phyloP scores from a whole-genome alignment of 2,888 invertebrate genomes.

The Platypus cylindrus region DNA sequence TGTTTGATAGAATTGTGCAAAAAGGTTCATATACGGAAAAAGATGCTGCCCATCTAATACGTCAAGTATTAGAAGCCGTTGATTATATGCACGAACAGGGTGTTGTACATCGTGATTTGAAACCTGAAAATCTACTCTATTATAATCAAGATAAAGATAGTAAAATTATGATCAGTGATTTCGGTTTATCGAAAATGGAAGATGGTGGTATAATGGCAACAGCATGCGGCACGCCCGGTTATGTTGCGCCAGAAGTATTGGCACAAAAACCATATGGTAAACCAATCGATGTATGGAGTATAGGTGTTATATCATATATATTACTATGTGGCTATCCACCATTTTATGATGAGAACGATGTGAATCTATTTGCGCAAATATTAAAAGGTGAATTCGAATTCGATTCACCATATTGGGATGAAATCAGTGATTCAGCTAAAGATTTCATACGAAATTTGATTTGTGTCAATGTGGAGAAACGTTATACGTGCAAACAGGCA shows the following conservation, averaged over 20 bases:
- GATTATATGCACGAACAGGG: constrained; percentile 99
- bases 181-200: constrained; percentile 98
- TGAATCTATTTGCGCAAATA: constrained; percentile 97
- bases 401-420: constrained; percentile 99
- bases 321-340: constrained; percentile 97
- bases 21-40: constrained; percentile 97
- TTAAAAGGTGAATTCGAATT: constrained; percentile 98
- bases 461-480: constrained; percentile 93
- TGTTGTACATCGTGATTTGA: constrained; percentile 94
- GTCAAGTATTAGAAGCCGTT: constrained; percentile 95
- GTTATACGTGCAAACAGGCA: constrained; percentile 44
- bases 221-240: constrained; percentile 97
- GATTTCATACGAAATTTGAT: constrained; percentile 96
- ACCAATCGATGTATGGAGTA: constrained; percentile 99
- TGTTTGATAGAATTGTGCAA: constrained; percentile 97
- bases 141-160: constrained; percentile 96
- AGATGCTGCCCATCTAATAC: constrained; percentile 92
- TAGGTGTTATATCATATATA: constrained; percentile 98
- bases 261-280: constrained; percentile 99
- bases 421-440: constrained; percentile 98
- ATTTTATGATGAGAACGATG: constrained; percentile 99
- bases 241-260: constrained; percentile 57
- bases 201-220: constrained; percentile 99
- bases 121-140: constrained; percentile 94
- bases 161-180: constrained; percentile 99